Evolutionary conservation across 1,140 invertebrate species (phyloP).

Genomic region (Lutraria rhynchaena): DNA sequence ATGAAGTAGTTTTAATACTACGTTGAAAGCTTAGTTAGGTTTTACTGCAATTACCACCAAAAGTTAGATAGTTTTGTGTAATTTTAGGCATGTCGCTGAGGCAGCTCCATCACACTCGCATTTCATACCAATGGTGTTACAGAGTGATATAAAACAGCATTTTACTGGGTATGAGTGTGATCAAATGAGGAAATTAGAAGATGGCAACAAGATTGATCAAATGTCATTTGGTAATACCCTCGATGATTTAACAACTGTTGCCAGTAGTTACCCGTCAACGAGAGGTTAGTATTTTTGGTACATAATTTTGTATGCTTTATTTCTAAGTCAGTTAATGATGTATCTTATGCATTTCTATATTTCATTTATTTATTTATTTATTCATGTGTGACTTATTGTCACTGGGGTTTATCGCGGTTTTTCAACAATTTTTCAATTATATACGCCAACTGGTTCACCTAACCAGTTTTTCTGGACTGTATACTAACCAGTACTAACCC

Average conservation of each 20-base stretch:
- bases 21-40: no score
- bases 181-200: constrained; percentile 60
- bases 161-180: constrained; percentile 72
- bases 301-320: not conserved
- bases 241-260: constrained; percentile 70
- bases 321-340: constrained; percentile 1
- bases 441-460: no score
- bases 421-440: no score
- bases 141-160: constrained; percentile 70
- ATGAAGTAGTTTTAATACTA: no score
- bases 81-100: constrained; percentile 76
- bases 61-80: no score
- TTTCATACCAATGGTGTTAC: constrained; percentile 70
- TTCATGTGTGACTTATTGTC: no score
- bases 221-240: constrained; percentile 63
- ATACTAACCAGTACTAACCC: no score
- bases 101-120: constrained; percentile 67
- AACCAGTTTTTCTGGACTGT: no score
- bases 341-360: no score
- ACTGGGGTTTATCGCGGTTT: no score
- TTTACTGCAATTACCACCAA: no score
- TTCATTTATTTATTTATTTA: no score
- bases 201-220: constrained; percentile 66
- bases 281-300: constrained; percentile 62
- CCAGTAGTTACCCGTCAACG: constrained; percentile 71